Percentiles rank a stretch among this genome's conserved stretches.
Evolutionary conservation across 2,797 vertebrate genomes (phyloP).

Genomic region (Alauda arvensis): DNA sequence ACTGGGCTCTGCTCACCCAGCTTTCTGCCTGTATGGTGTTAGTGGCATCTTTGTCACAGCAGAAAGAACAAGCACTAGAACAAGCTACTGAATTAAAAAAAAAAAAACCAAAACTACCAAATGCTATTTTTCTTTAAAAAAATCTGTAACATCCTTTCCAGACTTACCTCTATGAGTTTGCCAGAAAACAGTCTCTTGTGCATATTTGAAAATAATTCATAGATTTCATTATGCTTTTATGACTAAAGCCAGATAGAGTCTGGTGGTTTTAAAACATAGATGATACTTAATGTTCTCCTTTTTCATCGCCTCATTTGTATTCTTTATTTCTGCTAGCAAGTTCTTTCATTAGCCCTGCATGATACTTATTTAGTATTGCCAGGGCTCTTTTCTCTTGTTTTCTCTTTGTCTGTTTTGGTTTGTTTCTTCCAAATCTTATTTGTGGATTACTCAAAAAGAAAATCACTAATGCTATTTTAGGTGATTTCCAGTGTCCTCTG

Average conservation of each 20-base stretch:
- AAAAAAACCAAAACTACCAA: not conserved
- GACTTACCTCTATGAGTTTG: not conserved
- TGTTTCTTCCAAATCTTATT: constrained; percentile 22
- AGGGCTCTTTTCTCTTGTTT: not conserved
- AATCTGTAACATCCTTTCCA: not conserved
- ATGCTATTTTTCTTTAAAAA: not conserved
- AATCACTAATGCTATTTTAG: constrained; percentile 5
- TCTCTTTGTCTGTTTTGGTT: not conserved
- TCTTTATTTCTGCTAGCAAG: constrained; percentile 17
- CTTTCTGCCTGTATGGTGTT: not conserved
- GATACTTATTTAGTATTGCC: not conserved
- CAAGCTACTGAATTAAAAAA: not conserved
- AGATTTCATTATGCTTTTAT: not conserved
- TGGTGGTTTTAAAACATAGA: not conserved
- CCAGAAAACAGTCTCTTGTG: not conserved
- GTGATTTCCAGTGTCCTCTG: not conserved
- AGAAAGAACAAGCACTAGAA: not conserved
- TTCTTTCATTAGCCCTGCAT: constrained; percentile 7
- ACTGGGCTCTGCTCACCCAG: not conserved
- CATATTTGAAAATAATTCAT: constrained; percentile 1
- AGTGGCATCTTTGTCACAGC: not conserved
- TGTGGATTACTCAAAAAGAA: not conserved
- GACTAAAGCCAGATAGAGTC: not conserved
- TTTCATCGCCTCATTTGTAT: constrained; percentile 1
- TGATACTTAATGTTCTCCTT: constrained; percentile 13